Conservation (phyloP, 30 jellyfish, hydroid and myxozoan genomes). For the Turritopsis dohrnii region DNA sequence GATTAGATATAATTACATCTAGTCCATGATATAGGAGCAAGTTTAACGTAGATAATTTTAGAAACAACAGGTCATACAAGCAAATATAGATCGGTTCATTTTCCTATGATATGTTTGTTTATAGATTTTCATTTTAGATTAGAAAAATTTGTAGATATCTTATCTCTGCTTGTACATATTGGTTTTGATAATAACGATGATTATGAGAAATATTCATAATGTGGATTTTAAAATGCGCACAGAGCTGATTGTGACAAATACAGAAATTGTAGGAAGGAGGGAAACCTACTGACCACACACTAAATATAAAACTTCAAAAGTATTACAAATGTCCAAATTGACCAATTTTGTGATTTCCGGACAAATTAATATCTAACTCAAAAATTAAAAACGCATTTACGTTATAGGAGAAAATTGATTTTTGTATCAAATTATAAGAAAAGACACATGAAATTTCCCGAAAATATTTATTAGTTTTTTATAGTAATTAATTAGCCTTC, state of each 20-base stretch:
- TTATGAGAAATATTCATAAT: not conserved
- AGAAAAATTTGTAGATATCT: too few species aligned
- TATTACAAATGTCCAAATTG: not conserved
- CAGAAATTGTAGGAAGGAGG: not conserved
- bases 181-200: not conserved
- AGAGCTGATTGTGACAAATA: not conserved
- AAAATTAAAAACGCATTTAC: not conserved
- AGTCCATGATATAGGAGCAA: not conserved
- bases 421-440: not conserved
- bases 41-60: not conserved
- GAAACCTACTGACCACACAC: not conserved
- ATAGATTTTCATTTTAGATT: not conserved
- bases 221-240: not conserved
- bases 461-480: too few species aligned
- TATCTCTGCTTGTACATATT: not conserved
- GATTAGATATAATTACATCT: not conserved
- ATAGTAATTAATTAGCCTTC: not conserved
- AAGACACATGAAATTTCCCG: not conserved
- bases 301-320: not conserved
- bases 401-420: not conserved
- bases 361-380: not conserved
- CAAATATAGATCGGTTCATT: not conserved
- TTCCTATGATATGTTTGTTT: not conserved
- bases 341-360: not conserved
- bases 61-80: not conserved